Base-by-base conservation (phyloP, 2,113 vertebrate genomes). In the Ardeotis arabs region DNA sequence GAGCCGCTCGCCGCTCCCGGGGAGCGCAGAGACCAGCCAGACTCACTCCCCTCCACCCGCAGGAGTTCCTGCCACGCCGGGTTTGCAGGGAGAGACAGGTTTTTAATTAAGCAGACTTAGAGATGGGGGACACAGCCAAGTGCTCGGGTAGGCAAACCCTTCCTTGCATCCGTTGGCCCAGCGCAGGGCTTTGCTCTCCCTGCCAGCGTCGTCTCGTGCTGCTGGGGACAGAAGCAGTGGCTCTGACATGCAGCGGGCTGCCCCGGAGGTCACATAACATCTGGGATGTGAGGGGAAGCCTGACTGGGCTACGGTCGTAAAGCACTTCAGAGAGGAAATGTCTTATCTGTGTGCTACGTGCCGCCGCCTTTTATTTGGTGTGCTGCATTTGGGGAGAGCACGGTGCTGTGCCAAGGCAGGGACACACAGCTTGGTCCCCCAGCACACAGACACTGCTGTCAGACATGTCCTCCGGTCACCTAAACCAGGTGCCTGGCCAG, bases 181-280 rank as follows among this genome's bases (percentile, higher is more conserved):
- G 23, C 2, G 1, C 27, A 27, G 28, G 56, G 33, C 37, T 47
- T 31, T 5, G 55, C 45, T 56, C 39, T 66, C 63, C 77, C 63
- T 9, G 24, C 7, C 9, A 47, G 37, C 1, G 0, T 10, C 8
- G 31, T 22, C 55, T 35, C 3, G 2, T 6, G 1, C 55, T 9
- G 10, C 1, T 35, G 33, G 45, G 31, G 29, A 18, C 37, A 53
- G 79, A 66, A 77, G 45, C 14, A 28, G 24, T 19, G 21, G n/a
- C 20, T 55, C 37, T 59, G 59, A 28, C 6, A 25, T 0, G 2
- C 21, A 10, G 13, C 12, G 31, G 10, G 28, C 4, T 64, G 31
- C 29, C 53, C n/a, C 1, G 1, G 70, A 53, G 63, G 67, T 87
- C 85, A 6, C 0, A 5, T 10, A 87, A 63, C n/a, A 15, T 12